These are phyloP conservation scores for Electrophaes corylata DNA, from an alignment of 2,888 invertebrate species.

Conservation along the genomic window DNA sequence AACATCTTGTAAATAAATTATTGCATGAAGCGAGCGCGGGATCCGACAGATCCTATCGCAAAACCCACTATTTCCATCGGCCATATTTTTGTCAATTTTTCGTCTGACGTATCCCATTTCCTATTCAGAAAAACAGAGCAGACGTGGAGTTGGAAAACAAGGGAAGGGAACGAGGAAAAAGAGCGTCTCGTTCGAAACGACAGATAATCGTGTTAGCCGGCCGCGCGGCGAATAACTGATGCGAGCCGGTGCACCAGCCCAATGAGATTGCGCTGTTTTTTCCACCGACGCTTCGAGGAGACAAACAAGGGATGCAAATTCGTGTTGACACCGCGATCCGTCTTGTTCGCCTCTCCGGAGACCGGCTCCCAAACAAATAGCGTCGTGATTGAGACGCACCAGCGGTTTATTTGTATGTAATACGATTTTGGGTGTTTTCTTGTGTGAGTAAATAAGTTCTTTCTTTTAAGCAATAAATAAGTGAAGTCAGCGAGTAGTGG, in stretches of 20 bases:
- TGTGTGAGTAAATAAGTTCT: conserved; percentile 57
- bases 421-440: conserved; percentile 64
- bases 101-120: conserved; percentile 83
- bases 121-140: conserved; percentile 82
- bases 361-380: conserved; percentile 77
- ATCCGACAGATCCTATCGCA: conserved; percentile 76
- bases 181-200: conserved; percentile 78
- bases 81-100: conserved; percentile 84
- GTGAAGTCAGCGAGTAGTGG: conserved; percentile 62
- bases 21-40: conserved; percentile 56
- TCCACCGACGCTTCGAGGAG: conserved; percentile 73
- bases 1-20: conserved; percentile 71
- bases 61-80: conserved; percentile 80
- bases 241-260: conserved; percentile 74
- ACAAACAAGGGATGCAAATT: conserved; percentile 84
- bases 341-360: conserved; percentile 82
- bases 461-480: conserved; percentile 58
- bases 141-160: conserved; percentile 82
- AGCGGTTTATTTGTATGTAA: conserved; percentile 66
- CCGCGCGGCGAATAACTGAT: conserved; percentile 80
- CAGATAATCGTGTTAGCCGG: conserved; percentile 83
- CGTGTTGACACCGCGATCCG: conserved; percentile 83
- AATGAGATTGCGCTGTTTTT: conserved; percentile 83
- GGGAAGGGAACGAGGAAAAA: conserved; percentile 81
- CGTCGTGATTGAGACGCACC: conserved; percentile 75